Base-by-base conservation (phyloP, 2,797 vertebrate genomes). In the Hoplostethus atlanticus region DNA sequence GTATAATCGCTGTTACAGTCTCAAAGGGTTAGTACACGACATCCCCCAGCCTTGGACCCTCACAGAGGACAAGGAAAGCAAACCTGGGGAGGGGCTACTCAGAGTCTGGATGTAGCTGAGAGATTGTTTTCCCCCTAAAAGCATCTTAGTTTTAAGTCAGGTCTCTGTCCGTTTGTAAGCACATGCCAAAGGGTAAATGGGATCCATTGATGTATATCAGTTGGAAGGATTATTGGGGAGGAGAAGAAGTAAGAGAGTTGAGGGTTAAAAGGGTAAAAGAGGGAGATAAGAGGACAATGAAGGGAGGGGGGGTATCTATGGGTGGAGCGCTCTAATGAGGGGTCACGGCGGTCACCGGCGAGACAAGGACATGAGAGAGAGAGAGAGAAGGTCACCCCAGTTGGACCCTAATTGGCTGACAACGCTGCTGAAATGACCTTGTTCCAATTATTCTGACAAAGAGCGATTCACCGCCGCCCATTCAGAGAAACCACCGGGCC, bases 391-490 rank as follows among this genome's bases (percentile, higher is more conserved):
- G 73, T 76, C 62, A 54, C 61, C 64, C 80, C 76, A 54, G 69
- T 53, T 16, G 67, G 71, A 84, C 68, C 77, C 72, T 92, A 90
- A 93, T 90, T 92, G 90, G 91, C 91, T 83, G 78, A 91, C 46
- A 17, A 85, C 84, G 82, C 79, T 57, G 75, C 81, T 68, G 78
- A 83, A 84, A 90, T 85, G 86, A 86, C 87, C 82, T 77, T 92
- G 87, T 91, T 93, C 87, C 85, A 93, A 90, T 94, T 92, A 93
- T 63, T 80, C 65, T 15, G 34, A 93, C 88, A 94, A 90, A 90
- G 88, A 89, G 44, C 76, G 78, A 84, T 87, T 91, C 50, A 57
- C 36, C 42, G 88, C 84, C 86, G 77, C 30, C 52, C 64, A 55
- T 80, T 91, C 78, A 86, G 80, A 56, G 68, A 68, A 80, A 73